Evolutionary conservation across 2,888 invertebrate genomes (phyloP).

Genomic region (Tanytarsus gracilentus): DNA sequence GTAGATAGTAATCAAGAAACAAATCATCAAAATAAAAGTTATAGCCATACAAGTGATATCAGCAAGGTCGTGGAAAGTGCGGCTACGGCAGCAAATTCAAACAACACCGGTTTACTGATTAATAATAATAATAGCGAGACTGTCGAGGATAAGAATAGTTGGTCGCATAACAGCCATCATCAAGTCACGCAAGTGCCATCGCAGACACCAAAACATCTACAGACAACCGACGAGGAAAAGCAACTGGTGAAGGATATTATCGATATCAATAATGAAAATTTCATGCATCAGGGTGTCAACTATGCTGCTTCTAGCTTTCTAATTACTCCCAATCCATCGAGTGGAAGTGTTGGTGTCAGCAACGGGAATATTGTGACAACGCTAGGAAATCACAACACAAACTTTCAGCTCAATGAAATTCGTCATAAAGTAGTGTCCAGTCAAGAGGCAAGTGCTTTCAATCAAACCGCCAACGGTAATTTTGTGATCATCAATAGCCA

Average conservation of each 20-base stretch:
- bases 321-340: background rate
- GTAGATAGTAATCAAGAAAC: constrained; percentile 23
- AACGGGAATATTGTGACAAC: too few relatives aligned
- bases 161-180: constrained; percentile 16
- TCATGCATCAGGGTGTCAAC: constrained; percentile 12
- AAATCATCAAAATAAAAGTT: background rate
- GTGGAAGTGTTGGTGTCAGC: background rate
- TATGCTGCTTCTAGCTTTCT: constrained; percentile 12
- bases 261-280: constrained; percentile 24
- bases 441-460: background rate
- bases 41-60: background rate
- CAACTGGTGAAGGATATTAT: constrained; percentile 24
- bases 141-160: constrained; percentile 19
- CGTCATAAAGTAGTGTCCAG: background rate
- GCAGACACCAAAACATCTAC: constrained; percentile 13
- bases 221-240: constrained; percentile 23
- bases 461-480: constrained; percentile 17
- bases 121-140: constrained; percentile 21
- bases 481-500: constrained; percentile 24
- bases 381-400: constrained; percentile 20
- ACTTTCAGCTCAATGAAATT: constrained; percentile 3
- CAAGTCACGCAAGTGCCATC: constrained; percentile 19
- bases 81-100: background rate
- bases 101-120: constrained; percentile 33
- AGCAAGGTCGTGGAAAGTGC: constrained; percentile 32